Conservation (phyloP, 37 sponge, comb jelly and placozoan species). For the Theonella swinhoei region DNA sequence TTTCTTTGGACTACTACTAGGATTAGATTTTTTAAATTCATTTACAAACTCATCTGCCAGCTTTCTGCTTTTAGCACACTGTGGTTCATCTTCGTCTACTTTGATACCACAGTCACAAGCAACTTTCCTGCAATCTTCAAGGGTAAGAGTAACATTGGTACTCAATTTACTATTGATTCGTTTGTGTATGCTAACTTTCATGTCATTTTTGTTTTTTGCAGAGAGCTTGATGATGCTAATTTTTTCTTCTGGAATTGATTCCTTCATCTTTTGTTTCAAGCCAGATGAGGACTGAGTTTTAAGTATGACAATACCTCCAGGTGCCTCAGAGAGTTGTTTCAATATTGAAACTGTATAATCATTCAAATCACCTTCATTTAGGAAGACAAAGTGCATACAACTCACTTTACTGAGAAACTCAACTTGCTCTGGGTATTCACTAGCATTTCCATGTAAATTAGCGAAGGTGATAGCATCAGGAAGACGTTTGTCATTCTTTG, state of each 20-base stretch:
- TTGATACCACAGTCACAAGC: slow-evolving; percentile 9
- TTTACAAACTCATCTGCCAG: neutral
- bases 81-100: slow-evolving; percentile 14
- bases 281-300: neutral
- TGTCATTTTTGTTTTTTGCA: neutral
- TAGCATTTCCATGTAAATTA: slow-evolving; percentile 32
- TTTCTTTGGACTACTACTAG: slow-evolving; percentile 5
- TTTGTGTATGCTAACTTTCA: neutral
- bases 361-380: neutral
- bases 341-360: neutral
- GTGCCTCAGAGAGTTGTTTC: neutral
- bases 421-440: slow-evolving; percentile 11
- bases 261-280: neutral
- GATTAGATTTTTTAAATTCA: neutral
- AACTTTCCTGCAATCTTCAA: neutral
- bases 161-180: neutral
- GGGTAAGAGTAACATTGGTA: too few relatives aligned
- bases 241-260: neutral
- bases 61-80: neutral
- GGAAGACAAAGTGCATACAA: slow-evolving; percentile 1
- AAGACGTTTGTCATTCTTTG: neutral
- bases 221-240: neutral
- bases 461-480: slow-evolving; percentile 29
- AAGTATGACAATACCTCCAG: neutral
- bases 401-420: slow-evolving; percentile 9